Conservation (phyloP, 2,113 vertebrate species). For the Platycercus adscitus region DNA sequence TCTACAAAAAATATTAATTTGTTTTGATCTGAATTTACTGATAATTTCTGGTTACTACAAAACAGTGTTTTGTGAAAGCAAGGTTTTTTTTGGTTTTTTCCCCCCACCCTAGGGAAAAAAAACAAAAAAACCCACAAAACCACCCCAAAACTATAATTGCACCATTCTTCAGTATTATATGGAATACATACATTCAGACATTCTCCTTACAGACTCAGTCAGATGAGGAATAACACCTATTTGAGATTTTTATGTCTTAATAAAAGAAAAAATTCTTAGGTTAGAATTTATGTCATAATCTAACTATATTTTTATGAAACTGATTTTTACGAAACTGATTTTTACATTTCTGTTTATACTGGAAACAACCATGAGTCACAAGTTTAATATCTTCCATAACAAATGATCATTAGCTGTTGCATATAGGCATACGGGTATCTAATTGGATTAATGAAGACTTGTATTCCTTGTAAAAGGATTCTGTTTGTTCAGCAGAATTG, state of each 20-base stretch:
- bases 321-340: neutral
- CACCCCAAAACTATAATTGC: neutral
- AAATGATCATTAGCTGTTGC: neutral
- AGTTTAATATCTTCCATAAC: neutral
- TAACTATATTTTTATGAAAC: neutral
- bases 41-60: neutral
- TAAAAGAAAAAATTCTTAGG: neutral
- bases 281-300: neutral
- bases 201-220: neutral
- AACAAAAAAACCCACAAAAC: neutral
- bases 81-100: neutral
- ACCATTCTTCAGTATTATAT: neutral
- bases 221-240: neutral
- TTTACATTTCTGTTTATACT: neutral
- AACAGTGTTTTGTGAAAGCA: neutral
- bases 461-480: neutral
- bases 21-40: neutral
- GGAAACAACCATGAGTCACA: neutral
- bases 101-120: neutral
- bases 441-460: neutral
- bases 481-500: neutral
- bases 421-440: neutral
- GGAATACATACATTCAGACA: neutral
- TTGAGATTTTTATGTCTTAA: neutral
- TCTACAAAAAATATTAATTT: neutral